A percentile compares a stretch with the other conserved stretches of the same genome.
These are phyloP conservation scores for Acleris sparsana DNA, from an alignment of 2,888 invertebrate genomes.

Conservation along the genomic window DNA sequence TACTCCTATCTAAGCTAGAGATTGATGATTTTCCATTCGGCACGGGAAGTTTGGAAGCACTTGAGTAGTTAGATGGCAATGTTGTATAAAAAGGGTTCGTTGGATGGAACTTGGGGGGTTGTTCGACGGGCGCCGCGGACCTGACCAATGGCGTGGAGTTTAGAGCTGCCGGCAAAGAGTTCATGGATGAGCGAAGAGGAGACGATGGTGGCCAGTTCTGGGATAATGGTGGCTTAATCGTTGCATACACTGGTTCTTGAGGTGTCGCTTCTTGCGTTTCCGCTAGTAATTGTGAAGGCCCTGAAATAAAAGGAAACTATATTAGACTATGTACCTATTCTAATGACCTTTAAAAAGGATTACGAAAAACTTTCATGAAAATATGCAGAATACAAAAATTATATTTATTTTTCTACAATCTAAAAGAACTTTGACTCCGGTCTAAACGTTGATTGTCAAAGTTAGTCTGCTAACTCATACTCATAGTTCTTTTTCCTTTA, in stretches of 20 bases:
- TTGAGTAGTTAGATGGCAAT: conserved; percentile 70
- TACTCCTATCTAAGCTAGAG: conserved; percentile 67
- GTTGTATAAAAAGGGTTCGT: conserved; percentile 80
- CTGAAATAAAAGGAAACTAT: conserved; percentile 61
- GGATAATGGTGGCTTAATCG: conserved; percentile 66
- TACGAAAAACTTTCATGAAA: too few relatives aligned
- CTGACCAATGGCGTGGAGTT: conserved; percentile 67
- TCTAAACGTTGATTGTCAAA: conserved; percentile 18
- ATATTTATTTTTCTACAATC: neutral
- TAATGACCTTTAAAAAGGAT: too few relatives aligned
- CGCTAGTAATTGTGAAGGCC: conserved; percentile 73
- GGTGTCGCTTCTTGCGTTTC: conserved; percentile 67
- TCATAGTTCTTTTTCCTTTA: conserved; percentile 43
- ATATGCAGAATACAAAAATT: too few relatives aligned
- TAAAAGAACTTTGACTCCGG: conserved; percentile 2
- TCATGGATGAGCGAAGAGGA: conserved; percentile 59
- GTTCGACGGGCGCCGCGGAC: conserved; percentile 59
- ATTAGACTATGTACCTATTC: neutral
- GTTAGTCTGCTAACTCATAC: conserved; percentile 18
- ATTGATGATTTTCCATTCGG: conserved; percentile 66
- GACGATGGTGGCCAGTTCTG: conserved; percentile 57
- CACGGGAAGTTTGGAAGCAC: conserved; percentile 74
- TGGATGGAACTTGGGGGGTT: conserved; percentile 70
- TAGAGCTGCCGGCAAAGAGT: conserved; percentile 62
- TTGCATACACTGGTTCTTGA: conserved; percentile 76